Base-by-base conservation (phyloP, 2,113 vertebrate species). In the Scolopax mira region DNA sequence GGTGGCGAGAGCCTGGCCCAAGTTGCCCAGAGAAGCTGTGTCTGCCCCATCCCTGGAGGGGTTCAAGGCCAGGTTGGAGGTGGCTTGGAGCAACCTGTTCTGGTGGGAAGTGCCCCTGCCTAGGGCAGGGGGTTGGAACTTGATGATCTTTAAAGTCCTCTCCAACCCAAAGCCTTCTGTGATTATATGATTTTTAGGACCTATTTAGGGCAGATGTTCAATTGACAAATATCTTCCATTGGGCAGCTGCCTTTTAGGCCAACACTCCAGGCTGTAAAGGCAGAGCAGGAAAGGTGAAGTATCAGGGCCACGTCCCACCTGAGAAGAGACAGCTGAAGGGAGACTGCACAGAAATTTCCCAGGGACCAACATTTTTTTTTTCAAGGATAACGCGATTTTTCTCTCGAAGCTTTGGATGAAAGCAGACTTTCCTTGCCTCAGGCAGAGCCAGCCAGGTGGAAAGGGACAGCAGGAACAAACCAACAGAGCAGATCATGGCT, bases 231-330 rank as follows among this genome's bases (percentile, higher is more conserved):
- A 31, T 3, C 23, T 11, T 3, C 41, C 41, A 16, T 24, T 7
- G 41, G 16, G 5, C n/a, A n/a, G n/a, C 30, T 48, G 19, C 33
- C 15, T 54, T 70, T 23, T 11, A 23, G 22, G 35, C 9, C 30
- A 10, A 13, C 28, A 14, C 31, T 35, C 31, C n/a, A 13, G 8
- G 31, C 10, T 44, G 42, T 18, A 11, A 49, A 42, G 33, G 44
- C 60, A 31, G 44, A 57, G 51, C 24, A 33, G 24, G 57, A 12
- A 52, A 70, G 27, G 16, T 10, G 73, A 52, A 28, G 58, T 25
- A 3, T 48, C 57, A 3, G 2, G 60, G 39, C 49, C 23, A 2
- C 1, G 3, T 31, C 57, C 41, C 41, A 7, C 10, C 23, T 21
- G 24, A 0, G 4, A 18, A 9, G 14, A 58, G 37, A 51, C 60